These are phyloP conservation scores for Oncorhynchus masou DNA, from an alignment of 2,113 vertebrate species.

Conservation along the genomic window DNA sequence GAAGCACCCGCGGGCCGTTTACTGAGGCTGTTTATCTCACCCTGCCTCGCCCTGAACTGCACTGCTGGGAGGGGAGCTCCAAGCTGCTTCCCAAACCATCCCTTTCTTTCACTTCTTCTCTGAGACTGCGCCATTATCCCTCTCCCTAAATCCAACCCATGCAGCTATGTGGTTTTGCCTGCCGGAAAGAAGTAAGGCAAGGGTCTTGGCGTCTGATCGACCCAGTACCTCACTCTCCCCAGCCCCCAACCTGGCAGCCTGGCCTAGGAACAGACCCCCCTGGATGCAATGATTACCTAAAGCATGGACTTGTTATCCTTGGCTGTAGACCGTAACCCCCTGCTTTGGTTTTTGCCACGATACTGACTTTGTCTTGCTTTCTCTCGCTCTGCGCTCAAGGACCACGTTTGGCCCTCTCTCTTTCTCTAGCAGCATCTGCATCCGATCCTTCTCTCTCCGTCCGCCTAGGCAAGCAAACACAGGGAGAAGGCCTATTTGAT, in stretches of 20 bases:
- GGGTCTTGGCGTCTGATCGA: background rate
- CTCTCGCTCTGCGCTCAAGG: background rate
- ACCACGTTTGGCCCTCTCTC: background rate
- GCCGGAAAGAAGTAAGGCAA: background rate
- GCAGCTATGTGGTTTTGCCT: no score
- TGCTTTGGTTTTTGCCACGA: background rate
- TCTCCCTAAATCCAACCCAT: background rate
- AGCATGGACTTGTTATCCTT: background rate
- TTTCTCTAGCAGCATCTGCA: background rate
- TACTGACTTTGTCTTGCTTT: background rate
- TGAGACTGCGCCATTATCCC: no score
- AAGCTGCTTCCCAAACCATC: background rate
- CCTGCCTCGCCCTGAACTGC: background rate
- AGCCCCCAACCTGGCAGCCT: background rate
- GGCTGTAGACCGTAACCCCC: background rate
- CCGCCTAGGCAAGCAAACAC: background rate
- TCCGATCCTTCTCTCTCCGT: background rate
- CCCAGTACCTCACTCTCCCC: background rate
- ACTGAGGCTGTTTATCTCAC: slow-evolving; percentile 66
- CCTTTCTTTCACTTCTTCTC: background rate
- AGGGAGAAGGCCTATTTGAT: background rate
- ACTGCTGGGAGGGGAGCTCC: background rate
- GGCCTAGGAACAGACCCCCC: background rate
- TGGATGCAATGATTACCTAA: background rate
- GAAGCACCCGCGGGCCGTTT: slow-evolving; percentile 90